Conservation (phyloP, 2,797 vertebrate species). For the Coluber constrictor region DNA sequence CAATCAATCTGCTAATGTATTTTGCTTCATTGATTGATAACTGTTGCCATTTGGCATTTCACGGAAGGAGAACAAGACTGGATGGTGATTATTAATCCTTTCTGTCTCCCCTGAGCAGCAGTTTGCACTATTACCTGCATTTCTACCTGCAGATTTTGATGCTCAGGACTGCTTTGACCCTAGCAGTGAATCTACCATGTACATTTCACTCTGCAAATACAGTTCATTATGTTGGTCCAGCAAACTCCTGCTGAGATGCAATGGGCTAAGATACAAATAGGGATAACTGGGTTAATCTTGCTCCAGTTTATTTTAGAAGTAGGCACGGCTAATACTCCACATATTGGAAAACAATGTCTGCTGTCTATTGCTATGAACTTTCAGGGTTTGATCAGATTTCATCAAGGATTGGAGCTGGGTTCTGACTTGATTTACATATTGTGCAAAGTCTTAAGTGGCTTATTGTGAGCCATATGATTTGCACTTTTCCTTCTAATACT, state of each 20-base stretch:
- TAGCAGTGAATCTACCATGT: conserved; percentile 41
- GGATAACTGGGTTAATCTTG: conserved; percentile 45
- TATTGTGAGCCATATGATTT: neutral
- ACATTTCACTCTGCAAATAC: conserved; percentile 11
- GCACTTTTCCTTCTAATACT: conserved; percentile 27
- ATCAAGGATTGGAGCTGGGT: neutral
- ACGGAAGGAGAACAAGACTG: conserved; percentile 58
- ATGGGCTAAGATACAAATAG: conserved; percentile 31
- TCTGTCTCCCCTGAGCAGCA: conserved; percentile 51
- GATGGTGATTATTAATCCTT: conserved; percentile 65
- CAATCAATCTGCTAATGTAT: conserved; percentile 66
- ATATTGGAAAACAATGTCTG: conserved; percentile 21
- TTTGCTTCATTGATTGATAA: conserved; percentile 72
- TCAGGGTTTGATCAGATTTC: neutral
- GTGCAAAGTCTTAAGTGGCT: neutral
- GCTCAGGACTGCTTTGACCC: conserved; percentile 23
- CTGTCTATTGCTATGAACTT: neutral
- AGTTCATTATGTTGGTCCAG: conserved; percentile 48
- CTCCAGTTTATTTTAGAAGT: conserved; percentile 34
- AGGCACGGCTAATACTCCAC: conserved; percentile 16
- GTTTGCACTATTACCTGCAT: conserved; percentile 58
- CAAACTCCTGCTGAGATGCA: conserved; percentile 38
- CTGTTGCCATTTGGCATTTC: conserved; percentile 66
- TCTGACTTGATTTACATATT: neutral
- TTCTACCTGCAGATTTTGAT: conserved; percentile 60